Evolutionary conservation across 2,113 vertebrate species (phyloP).

Genomic region (Dendrocopos noguchii): DNA sequence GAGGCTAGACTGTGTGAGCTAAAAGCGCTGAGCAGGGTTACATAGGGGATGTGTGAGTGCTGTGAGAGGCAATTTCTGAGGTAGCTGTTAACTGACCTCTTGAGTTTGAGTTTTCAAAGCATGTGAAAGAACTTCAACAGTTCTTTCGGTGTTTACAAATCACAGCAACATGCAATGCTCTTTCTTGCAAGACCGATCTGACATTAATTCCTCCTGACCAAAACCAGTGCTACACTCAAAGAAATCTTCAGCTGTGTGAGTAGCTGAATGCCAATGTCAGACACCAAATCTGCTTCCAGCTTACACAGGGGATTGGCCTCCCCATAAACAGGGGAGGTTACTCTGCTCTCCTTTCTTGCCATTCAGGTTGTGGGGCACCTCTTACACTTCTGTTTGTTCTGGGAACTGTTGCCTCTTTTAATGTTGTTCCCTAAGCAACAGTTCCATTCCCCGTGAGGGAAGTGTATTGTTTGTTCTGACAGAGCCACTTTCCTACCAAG

Average conservation of each 20-base stretch:
- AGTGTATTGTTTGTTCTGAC: neutral
- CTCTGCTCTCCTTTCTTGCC: neutral
- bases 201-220: neutral
- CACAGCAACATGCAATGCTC: neutral
- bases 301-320: neutral
- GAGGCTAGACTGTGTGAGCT: neutral
- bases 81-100: neutral
- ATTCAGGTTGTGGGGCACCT: neutral
- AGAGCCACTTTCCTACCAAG: neutral
- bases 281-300: neutral
- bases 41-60: neutral
- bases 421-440: neutral
- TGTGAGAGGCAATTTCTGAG: neutral
- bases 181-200: neutral
- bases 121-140: neutral
- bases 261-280: neutral
- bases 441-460: neutral
- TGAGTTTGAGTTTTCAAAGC: neutral
- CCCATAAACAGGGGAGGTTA: neutral
- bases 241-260: neutral
- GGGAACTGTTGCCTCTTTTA: neutral
- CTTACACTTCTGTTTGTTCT: neutral
- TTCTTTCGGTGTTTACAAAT: neutral
- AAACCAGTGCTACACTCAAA: neutral
- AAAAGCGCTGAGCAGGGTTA: neutral